Percentiles rank a stretch among this genome's conserved stretches.
These are phyloP conservation scores for Fragum whitleyi DNA, from an alignment of 2,888 invertebrate genomes.

Conservation along the genomic window DNA sequence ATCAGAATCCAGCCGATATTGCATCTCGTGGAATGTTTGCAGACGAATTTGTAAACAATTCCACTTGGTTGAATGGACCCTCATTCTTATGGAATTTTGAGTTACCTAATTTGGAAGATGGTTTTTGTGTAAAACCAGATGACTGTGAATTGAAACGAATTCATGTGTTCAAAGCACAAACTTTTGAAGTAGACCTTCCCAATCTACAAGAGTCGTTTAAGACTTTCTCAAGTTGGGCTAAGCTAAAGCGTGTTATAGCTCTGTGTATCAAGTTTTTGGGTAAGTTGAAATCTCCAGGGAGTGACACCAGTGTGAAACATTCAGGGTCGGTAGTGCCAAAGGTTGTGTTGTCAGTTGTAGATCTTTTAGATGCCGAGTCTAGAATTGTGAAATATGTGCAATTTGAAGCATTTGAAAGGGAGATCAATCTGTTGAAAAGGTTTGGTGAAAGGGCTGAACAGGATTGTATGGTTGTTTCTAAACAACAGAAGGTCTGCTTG, in stretches of 20 bases:
- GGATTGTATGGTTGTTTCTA: neutral
- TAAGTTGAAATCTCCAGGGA: neutral
- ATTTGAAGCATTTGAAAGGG: neutral
- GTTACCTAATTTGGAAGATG: neutral
- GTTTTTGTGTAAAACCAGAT: conserved; percentile 22
- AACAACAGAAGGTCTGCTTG: neutral
- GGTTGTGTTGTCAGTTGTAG: neutral
- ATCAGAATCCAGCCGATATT: conserved; percentile 67
- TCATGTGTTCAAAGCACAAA: conserved; percentile 8
- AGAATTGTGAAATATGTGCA: neutral
- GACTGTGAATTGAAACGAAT: conserved; percentile 39
- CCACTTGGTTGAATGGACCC: conserved; percentile 54
- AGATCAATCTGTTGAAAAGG: neutral
- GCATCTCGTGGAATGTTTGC: conserved; percentile 59
- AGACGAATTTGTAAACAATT: conserved; percentile 5
- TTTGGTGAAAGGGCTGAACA: neutral
- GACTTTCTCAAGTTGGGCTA: conserved; percentile 42
- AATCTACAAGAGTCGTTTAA: conserved; percentile 34
- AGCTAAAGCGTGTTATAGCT: conserved; percentile 30
- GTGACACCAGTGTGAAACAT: neutral
- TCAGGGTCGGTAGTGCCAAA: neutral
- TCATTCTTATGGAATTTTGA: conserved; percentile 47
- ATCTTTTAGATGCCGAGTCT: neutral
- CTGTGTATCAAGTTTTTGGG: conserved; percentile 18
- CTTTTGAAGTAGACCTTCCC: neutral